Percentiles rank a stretch among this genome's conserved stretches.
phyloP scores from a whole-genome alignment of 2,797 vertebrate genomes.

The Dryobates pubescens region DNA sequence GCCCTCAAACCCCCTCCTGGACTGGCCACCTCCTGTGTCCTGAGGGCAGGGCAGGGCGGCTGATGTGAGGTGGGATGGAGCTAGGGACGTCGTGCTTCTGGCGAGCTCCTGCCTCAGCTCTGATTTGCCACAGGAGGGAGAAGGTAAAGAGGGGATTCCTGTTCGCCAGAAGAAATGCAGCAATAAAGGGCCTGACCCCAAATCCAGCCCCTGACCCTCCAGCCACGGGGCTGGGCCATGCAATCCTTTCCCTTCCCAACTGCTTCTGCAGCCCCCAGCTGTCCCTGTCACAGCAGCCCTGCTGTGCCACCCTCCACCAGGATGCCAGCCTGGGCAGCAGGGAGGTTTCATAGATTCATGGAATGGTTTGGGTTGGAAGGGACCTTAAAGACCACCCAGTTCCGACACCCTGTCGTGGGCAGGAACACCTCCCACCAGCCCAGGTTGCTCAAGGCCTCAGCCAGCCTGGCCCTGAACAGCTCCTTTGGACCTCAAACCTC shows the following conservation, averaged over 20 bases:
- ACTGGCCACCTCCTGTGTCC: neutral
- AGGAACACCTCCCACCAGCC: too few species aligned
- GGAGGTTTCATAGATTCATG: neutral
- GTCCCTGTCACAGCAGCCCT: rapidly evolving
- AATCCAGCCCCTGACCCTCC: neutral
- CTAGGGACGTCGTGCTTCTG: rapidly evolving
- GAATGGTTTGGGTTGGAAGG: too few species aligned
- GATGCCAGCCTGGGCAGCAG: neutral
- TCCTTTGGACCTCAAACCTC: neutral
- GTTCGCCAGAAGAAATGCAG: neutral
- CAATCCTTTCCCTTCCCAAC: neutral
- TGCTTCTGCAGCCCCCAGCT: neutral
- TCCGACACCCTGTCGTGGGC: too few species aligned
- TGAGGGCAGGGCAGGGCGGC: neutral
- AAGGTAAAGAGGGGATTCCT: neutral
- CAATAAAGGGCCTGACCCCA: neutral
- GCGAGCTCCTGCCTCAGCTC: neutral
- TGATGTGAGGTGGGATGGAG: neutral
- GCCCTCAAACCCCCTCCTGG: neutral
- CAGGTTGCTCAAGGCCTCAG: too few species aligned
- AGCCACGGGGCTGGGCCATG: rapidly evolving
- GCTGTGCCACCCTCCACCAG: neutral
- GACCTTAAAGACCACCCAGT: too few species aligned
- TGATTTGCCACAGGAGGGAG: neutral
- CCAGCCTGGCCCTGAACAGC: too few species aligned